Evolutionary conservation across 2,797 vertebrate genomes (phyloP), one percentile per base, ranked within the genome.

Genomic region (Channa striata): DNA sequence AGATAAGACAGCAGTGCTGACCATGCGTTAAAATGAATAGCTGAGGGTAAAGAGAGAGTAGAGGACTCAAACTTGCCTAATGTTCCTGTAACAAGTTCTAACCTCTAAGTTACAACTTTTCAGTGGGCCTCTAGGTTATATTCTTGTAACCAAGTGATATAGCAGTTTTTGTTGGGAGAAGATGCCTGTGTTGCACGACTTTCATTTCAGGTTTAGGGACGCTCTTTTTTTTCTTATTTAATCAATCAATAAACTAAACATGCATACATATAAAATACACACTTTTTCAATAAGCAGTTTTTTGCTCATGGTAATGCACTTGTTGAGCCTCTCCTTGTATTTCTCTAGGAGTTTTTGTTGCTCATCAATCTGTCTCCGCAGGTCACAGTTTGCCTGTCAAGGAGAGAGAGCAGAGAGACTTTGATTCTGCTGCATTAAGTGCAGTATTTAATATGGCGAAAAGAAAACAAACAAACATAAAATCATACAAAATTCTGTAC

Each of bases 291-390:
- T 97, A 6, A 99, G 95, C 86, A 99, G 94, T 57, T 99, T 99
- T 93, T 99, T 99, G 93, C 97, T 99, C 98, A 99, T 99, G 74
- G 97, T 99, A 93, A 98, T 99, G 87, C 98, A 99, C 86, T 99
- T 99, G 92, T 99, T 99, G 91, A 99, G 95, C 57, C 97, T 95
- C 92, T 99, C 98, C 93, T 99, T 99, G 82, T 97, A 98, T 89
- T 98, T 97, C 94, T 99, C 98, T 93, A 99, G 95, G 89, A 99
- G 93, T 86, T 98, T 99, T 89, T 99, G 98, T 92, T 99, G 98
- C 90, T 99, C 98, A 65, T 99, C 98, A 85, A 99, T 98, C 93
- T 99, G 98, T 82, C 97, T 92, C 85, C 98, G 95, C 88, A 99
- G 94, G 94, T 99, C 98, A 94, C 98, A 99, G 91, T 99, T 99